Conservation (phyloP, 2,113 vertebrate species). For the Scartelaos histophorus region DNA sequence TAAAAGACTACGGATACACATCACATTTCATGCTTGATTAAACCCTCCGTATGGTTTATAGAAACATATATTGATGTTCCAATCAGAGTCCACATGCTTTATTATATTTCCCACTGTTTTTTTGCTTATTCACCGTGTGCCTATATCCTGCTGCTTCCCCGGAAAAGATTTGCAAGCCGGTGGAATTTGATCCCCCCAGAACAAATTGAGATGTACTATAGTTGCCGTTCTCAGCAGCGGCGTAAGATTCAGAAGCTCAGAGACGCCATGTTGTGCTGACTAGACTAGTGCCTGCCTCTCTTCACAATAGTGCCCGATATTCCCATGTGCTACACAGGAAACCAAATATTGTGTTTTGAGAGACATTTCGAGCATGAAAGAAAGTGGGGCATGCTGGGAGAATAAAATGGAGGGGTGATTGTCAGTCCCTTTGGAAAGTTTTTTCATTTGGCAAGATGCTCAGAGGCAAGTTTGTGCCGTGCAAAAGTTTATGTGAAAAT, state of each 20-base stretch:
- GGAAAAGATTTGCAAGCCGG: conserved; percentile 65
- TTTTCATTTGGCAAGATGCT: neutral
- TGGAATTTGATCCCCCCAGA: conserved; percentile 70
- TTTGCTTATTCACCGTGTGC: conserved; percentile 49
- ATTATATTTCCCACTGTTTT: conserved; percentile 54
- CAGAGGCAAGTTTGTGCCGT: neutral
- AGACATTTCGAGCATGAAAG: conserved; percentile 21
- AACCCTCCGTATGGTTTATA: conserved; percentile 44
- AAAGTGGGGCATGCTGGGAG: conserved; percentile 4
- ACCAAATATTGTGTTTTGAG: conserved; percentile 9
- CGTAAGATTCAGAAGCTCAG: conserved; percentile 56
- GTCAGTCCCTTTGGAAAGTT: conserved; percentile 5
- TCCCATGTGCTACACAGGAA: conserved; percentile 23
- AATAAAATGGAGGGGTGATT: conserved; percentile 7
- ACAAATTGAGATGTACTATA: conserved; percentile 71
- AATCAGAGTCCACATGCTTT: conserved; percentile 33
- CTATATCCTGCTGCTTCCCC: conserved; percentile 34
- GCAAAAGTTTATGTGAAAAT: neutral
- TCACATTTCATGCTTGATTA: conserved; percentile 18
- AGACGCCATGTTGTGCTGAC: conserved; percentile 68
- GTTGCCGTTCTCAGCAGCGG: conserved; percentile 72
- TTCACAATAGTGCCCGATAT: conserved; percentile 44
- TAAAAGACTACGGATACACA: conserved; percentile 37
- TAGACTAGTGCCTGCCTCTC: conserved; percentile 52
- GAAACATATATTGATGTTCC: conserved; percentile 33